phyloP scores from a whole-genome alignment of 1,140 invertebrate genomes.

The Drosophila erecta region DNA sequence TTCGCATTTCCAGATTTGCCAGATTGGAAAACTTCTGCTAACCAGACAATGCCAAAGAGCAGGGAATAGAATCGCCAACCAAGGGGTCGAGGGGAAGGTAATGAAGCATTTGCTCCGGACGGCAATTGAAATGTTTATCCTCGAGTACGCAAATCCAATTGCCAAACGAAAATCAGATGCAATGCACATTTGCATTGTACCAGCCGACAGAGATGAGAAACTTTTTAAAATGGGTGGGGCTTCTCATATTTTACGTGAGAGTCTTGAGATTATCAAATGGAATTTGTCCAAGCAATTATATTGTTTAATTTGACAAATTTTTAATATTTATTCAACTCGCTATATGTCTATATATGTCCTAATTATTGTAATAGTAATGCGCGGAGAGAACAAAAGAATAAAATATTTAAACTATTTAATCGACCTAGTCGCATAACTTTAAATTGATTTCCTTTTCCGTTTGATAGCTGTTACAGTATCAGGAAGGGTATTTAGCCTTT shows the following conservation, averaged over 20 bases:
- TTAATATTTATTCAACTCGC: too few relatives aligned
- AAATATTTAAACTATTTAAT: too few relatives aligned
- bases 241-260: too few relatives aligned
- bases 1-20: conserved; percentile 39
- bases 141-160: conserved; percentile 77
- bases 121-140: conserved; percentile 80
- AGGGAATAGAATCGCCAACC: neutral
- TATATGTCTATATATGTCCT: too few relatives aligned
- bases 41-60: conserved; percentile 39
- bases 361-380: too few relatives aligned
- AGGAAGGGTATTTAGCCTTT: neutral
- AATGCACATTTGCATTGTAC: conserved; percentile 47
- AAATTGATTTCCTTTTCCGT: too few relatives aligned
- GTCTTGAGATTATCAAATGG: neutral
- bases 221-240: neutral
- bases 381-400: too few relatives aligned
- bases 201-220: conserved; percentile 40
- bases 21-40: conserved; percentile 70
- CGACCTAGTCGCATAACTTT: too few relatives aligned
- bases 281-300: neutral
- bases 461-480: neutral
- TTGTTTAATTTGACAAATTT: too few relatives aligned
- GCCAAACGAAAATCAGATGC: conserved; percentile 40
- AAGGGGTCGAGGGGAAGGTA: conserved; percentile 41
- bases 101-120: conserved; percentile 61